A percentile compares a stretch with the other conserved stretches of the same genome.
These are phyloP conservation scores for Lithosia quadra DNA, from an alignment of 2,888 invertebrate species.

Conservation along the genomic window DNA sequence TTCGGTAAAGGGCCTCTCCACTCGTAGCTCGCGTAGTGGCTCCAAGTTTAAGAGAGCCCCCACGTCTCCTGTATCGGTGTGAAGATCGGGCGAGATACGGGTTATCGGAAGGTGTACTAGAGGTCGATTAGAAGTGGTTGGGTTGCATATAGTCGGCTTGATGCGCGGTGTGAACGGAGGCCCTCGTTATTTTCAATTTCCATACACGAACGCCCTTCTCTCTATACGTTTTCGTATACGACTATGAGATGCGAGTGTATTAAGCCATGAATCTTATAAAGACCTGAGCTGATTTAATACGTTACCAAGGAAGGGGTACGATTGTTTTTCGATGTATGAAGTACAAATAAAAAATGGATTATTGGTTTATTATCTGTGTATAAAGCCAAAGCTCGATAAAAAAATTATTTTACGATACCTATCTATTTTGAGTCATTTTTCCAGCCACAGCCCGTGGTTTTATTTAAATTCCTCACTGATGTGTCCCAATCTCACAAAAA, in stretches of 20 bases:
- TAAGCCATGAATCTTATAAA: conserved; percentile 84
- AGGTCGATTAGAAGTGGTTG: conserved; percentile 76
- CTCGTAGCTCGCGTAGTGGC: conserved; percentile 74
- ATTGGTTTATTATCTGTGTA: conserved; percentile 42
- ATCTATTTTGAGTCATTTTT: conserved; percentile 7
- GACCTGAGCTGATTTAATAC: conserved; percentile 76
- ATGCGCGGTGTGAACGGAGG: conserved; percentile 82
- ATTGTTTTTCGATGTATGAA: conserved; percentile 61
- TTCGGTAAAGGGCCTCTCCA: conserved; percentile 84
- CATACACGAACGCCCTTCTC: conserved; percentile 81
- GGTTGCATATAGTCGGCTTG: conserved; percentile 76
- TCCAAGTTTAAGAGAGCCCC: conserved; percentile 74
- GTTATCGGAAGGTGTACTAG: conserved; percentile 68
- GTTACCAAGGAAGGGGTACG: conserved; percentile 53
- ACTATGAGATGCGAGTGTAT: conserved; percentile 79
- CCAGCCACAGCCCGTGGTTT: neutral
- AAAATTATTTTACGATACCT: conserved; percentile 2
- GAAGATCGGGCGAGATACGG: conserved; percentile 71
- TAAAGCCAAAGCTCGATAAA: neutral
- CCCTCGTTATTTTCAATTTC: conserved; percentile 87
- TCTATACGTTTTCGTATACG: conserved; percentile 78
- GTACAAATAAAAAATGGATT: conserved; percentile 52
- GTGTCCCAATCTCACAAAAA: conserved; percentile 15
- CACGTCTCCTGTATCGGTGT: conserved; percentile 68
- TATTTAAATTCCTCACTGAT: neutral